These are phyloP conservation scores for Esperia sulphurella DNA, from an alignment of 2,888 invertebrate genomes.

Conservation along the genomic window DNA sequence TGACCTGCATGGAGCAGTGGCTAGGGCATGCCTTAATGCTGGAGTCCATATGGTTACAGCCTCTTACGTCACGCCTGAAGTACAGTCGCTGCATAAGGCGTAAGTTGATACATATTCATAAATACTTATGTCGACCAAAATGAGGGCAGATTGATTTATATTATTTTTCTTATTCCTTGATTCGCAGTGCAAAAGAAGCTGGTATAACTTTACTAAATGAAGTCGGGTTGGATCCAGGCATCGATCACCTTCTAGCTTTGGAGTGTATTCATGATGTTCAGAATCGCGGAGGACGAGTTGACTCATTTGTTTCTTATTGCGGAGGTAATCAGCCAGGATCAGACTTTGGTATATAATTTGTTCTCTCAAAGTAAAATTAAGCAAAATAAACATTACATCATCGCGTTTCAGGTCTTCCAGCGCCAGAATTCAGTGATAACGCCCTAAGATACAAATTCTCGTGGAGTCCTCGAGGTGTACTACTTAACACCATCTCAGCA, in stretches of 20 bases:
- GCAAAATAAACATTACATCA: not conserved
- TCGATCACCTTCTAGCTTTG: slow-evolving; percentile 97
- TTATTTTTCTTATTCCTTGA: slow-evolving; percentile 10
- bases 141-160: no score
- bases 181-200: slow-evolving; percentile 87
- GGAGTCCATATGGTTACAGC: slow-evolving; percentile 97
- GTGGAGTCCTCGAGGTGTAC: slow-evolving; percentile 97
- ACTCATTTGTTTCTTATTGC: slow-evolving; percentile 97
- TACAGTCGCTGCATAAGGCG: slow-evolving; percentile 88
- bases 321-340: slow-evolving; percentile 79
- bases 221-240: slow-evolving; percentile 98
- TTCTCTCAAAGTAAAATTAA: not conserved
- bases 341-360: not conserved
- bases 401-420: slow-evolving; percentile 86
- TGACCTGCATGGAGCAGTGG: slow-evolving; percentile 90
- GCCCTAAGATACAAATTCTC: slow-evolving; percentile 95
- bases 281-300: slow-evolving; percentile 92
- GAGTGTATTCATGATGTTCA: slow-evolving; percentile 97
- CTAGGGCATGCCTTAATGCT: slow-evolving; percentile 91
- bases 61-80: slow-evolving; percentile 93
- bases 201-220: slow-evolving; percentile 97
- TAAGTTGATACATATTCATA: slow-evolving; percentile 49
- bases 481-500: slow-evolving; percentile 92
- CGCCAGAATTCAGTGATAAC: slow-evolving; percentile 97
- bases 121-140: no score